These are phyloP conservation scores for Periophthalmus modestus DNA, from an alignment of 2,113 vertebrate species.

Conservation along the genomic window DNA sequence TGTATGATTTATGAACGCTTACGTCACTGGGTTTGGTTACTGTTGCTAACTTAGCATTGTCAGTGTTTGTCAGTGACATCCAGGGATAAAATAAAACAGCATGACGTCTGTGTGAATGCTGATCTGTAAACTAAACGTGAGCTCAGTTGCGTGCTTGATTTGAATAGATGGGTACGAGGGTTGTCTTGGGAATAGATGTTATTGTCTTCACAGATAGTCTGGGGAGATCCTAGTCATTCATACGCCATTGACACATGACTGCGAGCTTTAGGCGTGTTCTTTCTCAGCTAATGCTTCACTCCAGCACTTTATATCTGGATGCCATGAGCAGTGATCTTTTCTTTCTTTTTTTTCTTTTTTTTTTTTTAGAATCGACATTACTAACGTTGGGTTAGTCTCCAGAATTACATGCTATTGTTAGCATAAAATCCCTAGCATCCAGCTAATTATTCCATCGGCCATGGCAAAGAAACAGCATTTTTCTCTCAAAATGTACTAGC, in stretches of 20 bases:
- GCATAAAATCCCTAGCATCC: conserved; percentile 69
- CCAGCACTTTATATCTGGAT: not conserved
- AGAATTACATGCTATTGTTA: conserved; percentile 45
- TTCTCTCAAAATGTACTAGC: not conserved
- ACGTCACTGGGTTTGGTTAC: conserved; percentile 10
- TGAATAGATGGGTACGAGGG: not conserved
- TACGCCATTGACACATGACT: conserved; percentile 50
- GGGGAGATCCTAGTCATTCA: not conserved
- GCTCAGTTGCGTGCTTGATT: not conserved
- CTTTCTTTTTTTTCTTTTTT: not conserved
- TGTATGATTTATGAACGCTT: not conserved
- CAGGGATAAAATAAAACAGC: not conserved
- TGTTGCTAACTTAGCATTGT: not conserved
- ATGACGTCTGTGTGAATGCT: not conserved
- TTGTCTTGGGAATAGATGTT: not conserved
- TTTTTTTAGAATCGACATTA: not conserved
- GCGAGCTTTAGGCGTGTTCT: conserved; percentile 8
- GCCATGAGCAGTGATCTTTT: not conserved
- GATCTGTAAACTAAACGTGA: not conserved
- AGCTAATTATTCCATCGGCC: conserved; percentile 66
- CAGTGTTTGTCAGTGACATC: not conserved
- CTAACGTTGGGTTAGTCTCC: not conserved
- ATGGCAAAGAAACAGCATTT: conserved; percentile 6
- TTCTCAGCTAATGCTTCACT: not conserved
- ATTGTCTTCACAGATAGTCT: conserved; percentile 26